A percentile compares a stretch with the other conserved stretches of the same genome.
These are phyloP conservation scores for Ciconia stormi DNA, from an alignment of 2,113 vertebrate genomes.

Conservation along the genomic window DNA sequence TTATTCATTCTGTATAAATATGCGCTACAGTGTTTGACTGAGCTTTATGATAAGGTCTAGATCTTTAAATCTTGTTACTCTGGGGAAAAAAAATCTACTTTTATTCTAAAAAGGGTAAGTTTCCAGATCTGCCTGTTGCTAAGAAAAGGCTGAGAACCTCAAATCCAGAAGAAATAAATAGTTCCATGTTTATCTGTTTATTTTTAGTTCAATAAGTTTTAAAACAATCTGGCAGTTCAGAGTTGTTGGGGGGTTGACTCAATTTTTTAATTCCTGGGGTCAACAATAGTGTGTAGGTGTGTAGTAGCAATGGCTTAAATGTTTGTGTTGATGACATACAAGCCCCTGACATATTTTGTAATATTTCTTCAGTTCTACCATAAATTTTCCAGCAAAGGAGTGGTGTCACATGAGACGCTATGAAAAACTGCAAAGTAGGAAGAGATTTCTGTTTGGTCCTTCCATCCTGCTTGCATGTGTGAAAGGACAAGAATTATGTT, in stretches of 20 bases:
- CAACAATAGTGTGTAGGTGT: fast-evolving
- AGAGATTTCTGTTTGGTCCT: neutral
- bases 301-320: neutral
- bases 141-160: neutral
- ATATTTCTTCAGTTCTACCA: neutral
- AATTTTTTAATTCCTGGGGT: neutral
- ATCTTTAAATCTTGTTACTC: neutral
- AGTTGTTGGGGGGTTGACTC: fast-evolving
- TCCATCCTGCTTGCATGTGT: neutral
- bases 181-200: neutral
- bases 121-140: neutral
- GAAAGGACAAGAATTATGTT: neutral
- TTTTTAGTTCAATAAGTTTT: neutral
- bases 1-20: neutral
- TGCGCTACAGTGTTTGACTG: neutral
- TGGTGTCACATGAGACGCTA: too few relatives aligned
- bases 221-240: neutral
- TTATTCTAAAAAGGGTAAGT: neutral
- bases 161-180: neutral
- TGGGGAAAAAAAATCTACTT: neutral
- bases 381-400: neutral
- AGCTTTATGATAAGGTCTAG: neutral
- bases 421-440: neutral
- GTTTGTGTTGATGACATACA: neutral
- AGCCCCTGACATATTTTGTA: neutral